These are phyloP conservation scores for Gopherus flavomarginatus DNA, from an alignment of 2,113 vertebrate genomes.

Conservation along the genomic window DNA sequence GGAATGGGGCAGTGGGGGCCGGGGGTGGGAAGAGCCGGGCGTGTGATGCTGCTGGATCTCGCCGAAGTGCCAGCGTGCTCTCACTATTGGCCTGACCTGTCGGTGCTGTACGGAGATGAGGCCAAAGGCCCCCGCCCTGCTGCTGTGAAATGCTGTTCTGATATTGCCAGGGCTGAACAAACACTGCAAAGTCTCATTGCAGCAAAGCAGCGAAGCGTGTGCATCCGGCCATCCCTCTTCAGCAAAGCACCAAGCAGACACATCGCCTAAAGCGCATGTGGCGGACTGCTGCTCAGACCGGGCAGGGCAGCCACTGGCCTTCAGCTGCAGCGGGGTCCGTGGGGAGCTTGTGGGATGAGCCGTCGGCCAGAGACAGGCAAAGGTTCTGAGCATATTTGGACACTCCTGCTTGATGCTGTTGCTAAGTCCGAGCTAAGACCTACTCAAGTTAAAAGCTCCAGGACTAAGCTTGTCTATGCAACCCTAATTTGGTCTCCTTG, in stretches of 20 bases:
- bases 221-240: background rate
- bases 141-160: background rate
- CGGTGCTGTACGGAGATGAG: background rate
- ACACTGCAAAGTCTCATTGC: background rate
- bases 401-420: background rate
- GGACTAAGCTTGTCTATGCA: background rate
- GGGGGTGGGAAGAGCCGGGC: background rate
- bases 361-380: background rate
- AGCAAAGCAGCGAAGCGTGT: background rate
- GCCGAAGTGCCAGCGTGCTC: background rate
- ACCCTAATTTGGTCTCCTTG: background rate
- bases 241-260: background rate
- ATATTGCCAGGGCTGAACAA: background rate
- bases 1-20: background rate
- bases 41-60: background rate
- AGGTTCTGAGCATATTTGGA: background rate
- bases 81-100: background rate
- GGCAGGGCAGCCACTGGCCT: background rate
- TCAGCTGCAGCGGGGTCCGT: background rate
- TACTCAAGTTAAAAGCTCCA: background rate
- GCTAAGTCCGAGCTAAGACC: background rate
- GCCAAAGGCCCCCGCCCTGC: background rate
- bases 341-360: background rate
- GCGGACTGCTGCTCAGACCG: background rate
- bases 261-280: background rate